A percentile compares a stretch with the other conserved stretches of the same genome.
Conservation (phyloP, 2,888 invertebrate genomes). For the Cyclophora albipunctata region DNA sequence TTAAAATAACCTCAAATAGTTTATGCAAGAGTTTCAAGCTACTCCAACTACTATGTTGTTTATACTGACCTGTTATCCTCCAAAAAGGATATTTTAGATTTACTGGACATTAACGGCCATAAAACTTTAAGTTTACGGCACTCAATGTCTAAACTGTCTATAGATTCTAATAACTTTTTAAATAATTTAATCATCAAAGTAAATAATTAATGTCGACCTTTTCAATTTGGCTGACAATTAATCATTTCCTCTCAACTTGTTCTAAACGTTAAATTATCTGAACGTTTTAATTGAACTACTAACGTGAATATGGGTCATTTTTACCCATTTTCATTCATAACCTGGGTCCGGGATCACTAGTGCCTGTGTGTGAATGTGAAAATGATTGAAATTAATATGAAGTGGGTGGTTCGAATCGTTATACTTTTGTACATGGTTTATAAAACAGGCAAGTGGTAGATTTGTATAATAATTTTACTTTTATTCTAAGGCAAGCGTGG, state of each 20-base stretch:
- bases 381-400: constrained; percentile 32
- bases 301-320: constrained; percentile 1
- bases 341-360: neutral
- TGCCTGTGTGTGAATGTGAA: neutral
- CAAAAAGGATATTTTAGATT: too few species aligned
- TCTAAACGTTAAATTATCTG: constrained; percentile 20
- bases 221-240: constrained; percentile 29
- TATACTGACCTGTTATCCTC: too few species aligned
- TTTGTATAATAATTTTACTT: too few species aligned
- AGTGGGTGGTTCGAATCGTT: constrained; percentile 50
- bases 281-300: constrained; percentile 22
- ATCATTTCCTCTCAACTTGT: constrained; percentile 30
- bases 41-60: too few species aligned
- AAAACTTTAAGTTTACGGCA: too few species aligned
- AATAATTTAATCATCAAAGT: too few species aligned
- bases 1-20: too few species aligned
- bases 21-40: too few species aligned
- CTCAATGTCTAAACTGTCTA: too few species aligned
- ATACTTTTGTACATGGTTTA: constrained; percentile 50
- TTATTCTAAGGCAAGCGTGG: too few species aligned
- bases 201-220: constrained; percentile 24
- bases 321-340: constrained; percentile 6
- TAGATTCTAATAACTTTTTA: too few species aligned
- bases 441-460: constrained; percentile 39
- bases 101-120: too few species aligned